These are phyloP conservation scores for Beris chalybata DNA, from an alignment of 2,888 invertebrate genomes.

Conservation along the genomic window DNA sequence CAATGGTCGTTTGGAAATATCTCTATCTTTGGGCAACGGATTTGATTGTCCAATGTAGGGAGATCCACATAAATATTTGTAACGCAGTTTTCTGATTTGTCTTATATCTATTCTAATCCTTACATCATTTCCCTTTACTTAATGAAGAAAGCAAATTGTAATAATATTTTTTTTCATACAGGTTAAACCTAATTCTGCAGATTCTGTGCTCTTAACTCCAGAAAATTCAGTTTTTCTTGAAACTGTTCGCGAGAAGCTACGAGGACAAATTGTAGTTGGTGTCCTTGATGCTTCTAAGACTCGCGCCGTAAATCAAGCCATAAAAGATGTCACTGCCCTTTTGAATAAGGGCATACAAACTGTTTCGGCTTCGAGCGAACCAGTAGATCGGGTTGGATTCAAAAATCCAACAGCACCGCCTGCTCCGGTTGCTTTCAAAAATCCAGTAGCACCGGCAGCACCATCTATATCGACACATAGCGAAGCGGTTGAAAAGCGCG, in stretches of 20 bases:
- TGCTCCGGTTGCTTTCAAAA: not conserved
- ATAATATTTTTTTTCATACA: slow-evolving; percentile 53
- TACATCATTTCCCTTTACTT: too few relatives aligned
- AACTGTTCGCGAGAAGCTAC: slow-evolving; percentile 52
- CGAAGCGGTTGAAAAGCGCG: slow-evolving; percentile 56
- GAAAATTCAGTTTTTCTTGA: slow-evolving; percentile 63
- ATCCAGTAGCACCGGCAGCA: not conserved
- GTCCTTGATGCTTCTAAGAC: slow-evolving; percentile 63
- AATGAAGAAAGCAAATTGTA: not conserved
- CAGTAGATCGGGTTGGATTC: not conserved
- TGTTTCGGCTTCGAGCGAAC: not conserved
- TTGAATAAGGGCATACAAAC: slow-evolving; percentile 57
- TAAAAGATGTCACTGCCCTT: slow-evolving; percentile 70
- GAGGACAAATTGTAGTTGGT: slow-evolving; percentile 68
- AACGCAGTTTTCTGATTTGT: too few relatives aligned
- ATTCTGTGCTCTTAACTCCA: slow-evolving; percentile 68
- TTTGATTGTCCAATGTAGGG: too few relatives aligned
- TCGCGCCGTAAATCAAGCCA: slow-evolving; percentile 69
- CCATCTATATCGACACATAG: slow-evolving; percentile 33
- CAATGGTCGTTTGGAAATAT: too few relatives aligned
- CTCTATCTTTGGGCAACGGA: too few relatives aligned
- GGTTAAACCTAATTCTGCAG: slow-evolving; percentile 66
- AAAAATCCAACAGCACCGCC: slow-evolving; percentile 40
- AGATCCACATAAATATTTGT: too few relatives aligned
- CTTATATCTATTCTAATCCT: too few relatives aligned